These are phyloP conservation scores for Protodeltote pygarga DNA, from an alignment of 2,888 invertebrate species.

Conservation along the genomic window DNA sequence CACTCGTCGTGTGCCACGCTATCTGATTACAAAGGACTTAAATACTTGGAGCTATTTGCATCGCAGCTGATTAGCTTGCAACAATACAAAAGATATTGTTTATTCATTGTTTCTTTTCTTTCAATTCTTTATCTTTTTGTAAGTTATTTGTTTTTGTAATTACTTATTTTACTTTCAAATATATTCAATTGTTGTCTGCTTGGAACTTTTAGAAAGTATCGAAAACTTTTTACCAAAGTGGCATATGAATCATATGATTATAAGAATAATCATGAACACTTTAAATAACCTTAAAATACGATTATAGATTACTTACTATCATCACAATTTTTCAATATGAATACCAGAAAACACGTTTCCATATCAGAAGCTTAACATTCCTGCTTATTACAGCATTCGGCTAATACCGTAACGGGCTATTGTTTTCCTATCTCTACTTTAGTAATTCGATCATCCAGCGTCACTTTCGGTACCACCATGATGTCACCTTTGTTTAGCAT, in stretches of 20 bases:
- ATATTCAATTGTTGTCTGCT: too few species aligned
- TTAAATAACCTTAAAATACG: too few species aligned
- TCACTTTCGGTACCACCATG: slow-evolving; percentile 63
- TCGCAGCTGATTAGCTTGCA: slow-evolving; percentile 35
- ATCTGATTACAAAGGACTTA: slow-evolving; percentile 53
- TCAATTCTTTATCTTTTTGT: slow-evolving; percentile 5
- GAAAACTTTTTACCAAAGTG: too few species aligned
- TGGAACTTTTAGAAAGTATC: too few species aligned
- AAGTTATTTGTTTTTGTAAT: slow-evolving; percentile 24
- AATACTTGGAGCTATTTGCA: slow-evolving; percentile 41
- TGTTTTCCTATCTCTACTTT: slow-evolving; percentile 49
- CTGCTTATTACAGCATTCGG: slow-evolving; percentile 43
- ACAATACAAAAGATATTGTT: slow-evolving; percentile 15
- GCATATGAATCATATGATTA: too few species aligned
- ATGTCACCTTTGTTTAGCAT: slow-evolving; percentile 68
- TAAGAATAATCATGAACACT: too few species aligned
- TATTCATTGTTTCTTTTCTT: slow-evolving; percentile 13
- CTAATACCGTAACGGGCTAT: slow-evolving; percentile 40
- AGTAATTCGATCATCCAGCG: slow-evolving; percentile 62
- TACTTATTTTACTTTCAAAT: too few species aligned
- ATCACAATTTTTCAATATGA: slow-evolving; percentile 31
- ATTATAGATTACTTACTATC: slow-evolving; percentile 22
- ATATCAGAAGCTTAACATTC: slow-evolving; percentile 36
- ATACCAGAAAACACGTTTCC: slow-evolving; percentile 35
- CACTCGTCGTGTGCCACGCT: slow-evolving; percentile 53